phyloP scores from a whole-genome alignment of 2,113 vertebrate genomes.

The Spizaetus ornatus region DNA sequence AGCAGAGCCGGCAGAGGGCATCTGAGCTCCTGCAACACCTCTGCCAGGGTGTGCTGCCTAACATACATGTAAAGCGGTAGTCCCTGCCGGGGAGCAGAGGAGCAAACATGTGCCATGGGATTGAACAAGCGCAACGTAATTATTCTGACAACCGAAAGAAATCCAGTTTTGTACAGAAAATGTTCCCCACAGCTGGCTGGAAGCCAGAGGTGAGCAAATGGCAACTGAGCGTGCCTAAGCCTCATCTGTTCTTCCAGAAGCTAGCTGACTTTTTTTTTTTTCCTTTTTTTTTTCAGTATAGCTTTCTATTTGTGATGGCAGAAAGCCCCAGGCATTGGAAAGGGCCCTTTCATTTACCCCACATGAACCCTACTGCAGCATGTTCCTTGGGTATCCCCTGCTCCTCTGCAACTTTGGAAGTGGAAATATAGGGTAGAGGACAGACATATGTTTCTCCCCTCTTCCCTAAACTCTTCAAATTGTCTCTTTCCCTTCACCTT shows the following conservation, averaged over 20 bases:
- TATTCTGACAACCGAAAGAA: slow-evolving; percentile 41
- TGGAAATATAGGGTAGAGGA: background rate
- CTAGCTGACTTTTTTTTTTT: background rate
- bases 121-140: slow-evolving; percentile 9
- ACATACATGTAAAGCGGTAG: background rate
- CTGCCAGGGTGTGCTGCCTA: background rate
- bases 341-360: background rate
- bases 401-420: background rate
- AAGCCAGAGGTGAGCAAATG: slow-evolving; percentile 28
- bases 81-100: background rate
- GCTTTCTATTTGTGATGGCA: background rate
- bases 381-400: background rate
- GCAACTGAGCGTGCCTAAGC: background rate
- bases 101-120: background rate
- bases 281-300: background rate
- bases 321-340: background rate
- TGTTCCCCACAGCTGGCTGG: background rate
- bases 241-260: slow-evolving; percentile 39
- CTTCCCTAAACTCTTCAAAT: background rate
- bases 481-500: background rate
- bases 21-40: background rate
- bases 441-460: background rate
- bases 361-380: background rate
- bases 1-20: background rate
- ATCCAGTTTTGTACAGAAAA: background rate